phyloP scores from a whole-genome alignment of 2,797 vertebrate species.

The Astyanax mexicanus region DNA sequence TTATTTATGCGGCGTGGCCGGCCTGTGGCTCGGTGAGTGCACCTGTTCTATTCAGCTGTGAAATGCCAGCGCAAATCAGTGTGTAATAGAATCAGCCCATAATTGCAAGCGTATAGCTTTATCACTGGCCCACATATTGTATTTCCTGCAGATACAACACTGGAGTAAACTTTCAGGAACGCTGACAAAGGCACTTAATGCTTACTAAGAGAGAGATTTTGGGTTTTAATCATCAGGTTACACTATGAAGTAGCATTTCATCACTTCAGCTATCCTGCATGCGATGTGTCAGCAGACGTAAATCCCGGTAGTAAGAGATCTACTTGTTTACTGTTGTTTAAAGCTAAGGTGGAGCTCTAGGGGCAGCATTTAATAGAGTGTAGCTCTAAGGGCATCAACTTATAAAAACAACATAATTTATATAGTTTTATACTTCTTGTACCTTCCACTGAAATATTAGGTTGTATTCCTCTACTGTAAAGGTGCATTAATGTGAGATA shows the following conservation, averaged over 20 bases:
- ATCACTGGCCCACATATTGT: constrained; percentile 20
- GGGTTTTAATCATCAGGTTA: constrained; percentile 55
- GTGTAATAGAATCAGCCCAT: background rate
- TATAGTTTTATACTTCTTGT: too few relatives aligned
- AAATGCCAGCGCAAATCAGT: background rate
- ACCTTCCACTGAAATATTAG: too few relatives aligned
- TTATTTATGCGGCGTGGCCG: constrained; percentile 94
- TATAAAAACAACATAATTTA: too few relatives aligned
- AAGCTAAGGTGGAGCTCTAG: constrained; percentile 33
- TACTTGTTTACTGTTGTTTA: constrained; percentile 55
- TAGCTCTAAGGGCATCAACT: too few relatives aligned
- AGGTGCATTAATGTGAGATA: too few relatives aligned
- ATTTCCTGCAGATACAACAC: constrained; percentile 36
- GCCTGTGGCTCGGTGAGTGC: constrained; percentile 91
- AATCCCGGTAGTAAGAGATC: constrained; percentile 46
- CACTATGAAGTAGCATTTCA: constrained; percentile 48
- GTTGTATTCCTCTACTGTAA: too few relatives aligned
- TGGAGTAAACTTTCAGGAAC: constrained; percentile 44
- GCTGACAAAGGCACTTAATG: constrained; percentile 42
- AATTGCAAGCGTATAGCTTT: background rate
- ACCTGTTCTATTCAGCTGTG: background rate
- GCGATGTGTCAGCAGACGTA: constrained; percentile 45
- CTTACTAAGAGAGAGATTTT: constrained; percentile 39
- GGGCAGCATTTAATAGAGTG: constrained; percentile 14
- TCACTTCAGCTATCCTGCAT: constrained; percentile 53